Evolutionary conservation across 2,113 vertebrate species (phyloP), one percentile per base, ranked within the genome.

Genomic region (Glaucidium brasilianum): DNA sequence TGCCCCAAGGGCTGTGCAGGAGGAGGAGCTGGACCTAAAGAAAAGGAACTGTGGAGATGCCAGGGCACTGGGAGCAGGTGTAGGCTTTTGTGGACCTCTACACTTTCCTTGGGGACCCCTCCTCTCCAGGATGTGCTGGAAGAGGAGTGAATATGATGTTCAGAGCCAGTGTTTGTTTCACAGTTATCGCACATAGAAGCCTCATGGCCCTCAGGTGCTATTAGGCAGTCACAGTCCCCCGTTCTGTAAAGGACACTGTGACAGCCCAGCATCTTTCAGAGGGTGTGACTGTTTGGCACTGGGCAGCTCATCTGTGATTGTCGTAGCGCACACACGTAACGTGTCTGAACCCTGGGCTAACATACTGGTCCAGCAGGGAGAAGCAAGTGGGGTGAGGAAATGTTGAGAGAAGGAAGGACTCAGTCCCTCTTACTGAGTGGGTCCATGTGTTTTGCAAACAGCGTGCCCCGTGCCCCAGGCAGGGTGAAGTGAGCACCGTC

Each of bases 381-480:
- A 37, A 67, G 41, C n/a, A 49, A 45, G 69, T 0, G 1, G 37
- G 15, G 22, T 35, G 26, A 67, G 26, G 41, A 72, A 17, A 10
- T 35, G 18, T 21, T 12, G 58, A 62, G 35, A 56, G 19, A 52
- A 56, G 56, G 43, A 78, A 37, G 69, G 30, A 6, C 19, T 29
- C 34, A 30, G 47, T 41, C 34, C 27, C 21, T 73, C 60, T n/a
- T 18, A 3, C 34, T 2, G 32, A 26, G 23, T 12, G 34, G 21
- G 49, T 35, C 73, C 23, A 11, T 5, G 12, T 1, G 5, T 34
- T 60, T 37, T 52, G 43, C 22, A 53, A 53, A 29, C 7, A 3
- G 1, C 1, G 2, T n/a, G 47, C 21, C 30, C 59, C 26, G 63
- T 0, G 3, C 32, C n/a, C 20, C 35, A 5, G 53, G 67, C n/a